Evolutionary conservation across 2,888 invertebrate genomes (phyloP).

Genomic region (Serrognathus titanus): DNA sequence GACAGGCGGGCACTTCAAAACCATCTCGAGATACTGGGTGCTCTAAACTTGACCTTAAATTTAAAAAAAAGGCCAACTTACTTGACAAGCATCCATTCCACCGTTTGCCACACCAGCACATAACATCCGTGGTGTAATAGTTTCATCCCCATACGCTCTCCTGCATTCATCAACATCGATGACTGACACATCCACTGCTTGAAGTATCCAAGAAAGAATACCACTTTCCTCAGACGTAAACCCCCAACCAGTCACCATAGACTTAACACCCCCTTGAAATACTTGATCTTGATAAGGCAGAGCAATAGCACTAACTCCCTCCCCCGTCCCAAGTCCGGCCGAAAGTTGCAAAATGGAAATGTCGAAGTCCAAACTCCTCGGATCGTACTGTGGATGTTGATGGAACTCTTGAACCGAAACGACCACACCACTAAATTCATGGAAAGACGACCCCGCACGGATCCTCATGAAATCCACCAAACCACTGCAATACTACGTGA

Average conservation of each 20-base stretch:
- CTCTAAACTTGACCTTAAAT: not conserved
- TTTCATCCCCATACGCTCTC: not conserved
- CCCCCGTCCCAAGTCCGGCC: not conserved
- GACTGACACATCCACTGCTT: conserved; percentile 33
- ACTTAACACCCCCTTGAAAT: not conserved
- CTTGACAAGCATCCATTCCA: conserved; percentile 64
- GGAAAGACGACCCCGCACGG: conserved; percentile 8
- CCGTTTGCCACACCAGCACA: conserved; percentile 62
- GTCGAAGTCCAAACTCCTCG: not conserved
- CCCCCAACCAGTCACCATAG: conserved; percentile 8
- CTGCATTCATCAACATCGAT: conserved; percentile 30
- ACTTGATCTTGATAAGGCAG: not conserved
- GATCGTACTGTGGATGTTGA: conserved; percentile 3
- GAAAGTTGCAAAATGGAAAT: conserved; percentile 1
- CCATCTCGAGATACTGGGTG: no score
- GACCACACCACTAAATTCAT: conserved; percentile 7
- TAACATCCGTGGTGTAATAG: conserved; percentile 47
- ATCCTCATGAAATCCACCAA: not conserved
- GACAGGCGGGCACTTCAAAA: no score
- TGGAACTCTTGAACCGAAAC: not conserved
- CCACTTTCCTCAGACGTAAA: not conserved
- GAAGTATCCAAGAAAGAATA: conserved; percentile 26
- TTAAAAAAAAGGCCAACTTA: not conserved
- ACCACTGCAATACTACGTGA: not conserved
- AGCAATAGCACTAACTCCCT: not conserved